A percentile compares a stretch with the other conserved stretches of the same genome.
phyloP scores from a whole-genome alignment of 2,797 vertebrate species.

The Mionectes olivaceus region DNA sequence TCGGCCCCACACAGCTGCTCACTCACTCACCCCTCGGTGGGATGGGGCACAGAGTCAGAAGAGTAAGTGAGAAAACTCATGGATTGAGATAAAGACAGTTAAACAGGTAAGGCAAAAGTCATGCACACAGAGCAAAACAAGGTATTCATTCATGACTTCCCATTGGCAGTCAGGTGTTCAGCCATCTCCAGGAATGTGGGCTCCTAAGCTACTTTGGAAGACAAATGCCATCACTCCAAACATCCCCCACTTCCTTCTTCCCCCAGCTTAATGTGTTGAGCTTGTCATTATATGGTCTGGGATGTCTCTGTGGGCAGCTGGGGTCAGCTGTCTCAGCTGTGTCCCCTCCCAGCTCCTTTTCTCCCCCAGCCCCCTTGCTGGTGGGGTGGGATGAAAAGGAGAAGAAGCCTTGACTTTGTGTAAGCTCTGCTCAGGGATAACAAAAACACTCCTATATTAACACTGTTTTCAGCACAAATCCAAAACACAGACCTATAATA shows the following conservation, averaged over 20 bases:
- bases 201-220: neutral
- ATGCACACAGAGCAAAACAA: neutral
- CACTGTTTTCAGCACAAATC: neutral
- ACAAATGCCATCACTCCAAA: neutral
- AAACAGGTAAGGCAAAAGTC: neutral
- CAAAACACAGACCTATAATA: neutral
- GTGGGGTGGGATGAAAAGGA: neutral
- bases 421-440: neutral
- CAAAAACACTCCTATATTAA: neutral
- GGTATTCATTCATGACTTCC: neutral
- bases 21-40: rapidly evolving
- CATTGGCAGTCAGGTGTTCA: neutral
- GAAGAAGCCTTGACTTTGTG: neutral
- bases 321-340: neutral
- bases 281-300: neutral
- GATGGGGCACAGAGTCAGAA: rapidly evolving
- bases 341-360: neutral
- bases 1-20: neutral
- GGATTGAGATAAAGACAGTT: neutral
- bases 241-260: neutral
- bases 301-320: neutral
- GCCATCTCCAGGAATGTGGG: neutral
- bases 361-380: neutral
- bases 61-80: neutral
- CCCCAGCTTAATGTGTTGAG: neutral